phyloP scores from a whole-genome alignment of 53 echinoderm and acorn worm genomes.

The Hippasteria phrygiana region DNA sequence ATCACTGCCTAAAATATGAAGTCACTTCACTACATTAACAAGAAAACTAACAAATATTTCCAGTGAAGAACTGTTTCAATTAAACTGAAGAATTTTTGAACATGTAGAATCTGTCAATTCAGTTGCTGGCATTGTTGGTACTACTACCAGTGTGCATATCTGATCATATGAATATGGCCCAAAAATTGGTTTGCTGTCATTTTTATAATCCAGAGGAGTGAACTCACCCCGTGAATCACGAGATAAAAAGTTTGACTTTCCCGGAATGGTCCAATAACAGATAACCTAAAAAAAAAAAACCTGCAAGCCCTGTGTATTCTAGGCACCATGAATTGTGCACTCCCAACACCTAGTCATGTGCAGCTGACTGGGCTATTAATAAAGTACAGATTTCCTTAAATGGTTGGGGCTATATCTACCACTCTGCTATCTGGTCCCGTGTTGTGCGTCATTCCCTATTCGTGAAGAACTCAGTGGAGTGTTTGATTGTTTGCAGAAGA shows the following conservation, averaged over 20 bases:
- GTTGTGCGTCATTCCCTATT: slow-evolving; percentile 4
- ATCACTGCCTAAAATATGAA: too few species aligned
- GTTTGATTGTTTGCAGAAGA: slow-evolving; percentile 14
- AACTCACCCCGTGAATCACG: slow-evolving; percentile 4
- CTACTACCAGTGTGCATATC: too few species aligned
- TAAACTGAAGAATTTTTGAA: too few species aligned
- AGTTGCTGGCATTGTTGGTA: too few species aligned
- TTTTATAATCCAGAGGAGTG: not conserved
- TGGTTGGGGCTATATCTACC: not conserved
- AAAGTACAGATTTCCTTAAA: slow-evolving; percentile 46
- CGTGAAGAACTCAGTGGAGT: not conserved
- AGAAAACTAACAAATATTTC: too few species aligned
- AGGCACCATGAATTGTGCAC: not conserved
- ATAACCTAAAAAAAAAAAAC: too few species aligned
- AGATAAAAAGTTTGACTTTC: not conserved
- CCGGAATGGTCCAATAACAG: not conserved
- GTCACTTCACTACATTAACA: too few species aligned
- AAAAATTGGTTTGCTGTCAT: not conserved
- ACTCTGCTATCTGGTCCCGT: not conserved
- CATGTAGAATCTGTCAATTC: too few species aligned
- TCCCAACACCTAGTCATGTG: slow-evolving; percentile 13
- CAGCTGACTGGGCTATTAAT: slow-evolving; percentile 4
- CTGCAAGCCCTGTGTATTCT: too few species aligned
- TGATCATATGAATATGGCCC: too few species aligned
- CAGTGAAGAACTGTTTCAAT: too few species aligned